phyloP scores from a whole-genome alignment of 2,888 invertebrate species.

The Deilephila elpenor region DNA sequence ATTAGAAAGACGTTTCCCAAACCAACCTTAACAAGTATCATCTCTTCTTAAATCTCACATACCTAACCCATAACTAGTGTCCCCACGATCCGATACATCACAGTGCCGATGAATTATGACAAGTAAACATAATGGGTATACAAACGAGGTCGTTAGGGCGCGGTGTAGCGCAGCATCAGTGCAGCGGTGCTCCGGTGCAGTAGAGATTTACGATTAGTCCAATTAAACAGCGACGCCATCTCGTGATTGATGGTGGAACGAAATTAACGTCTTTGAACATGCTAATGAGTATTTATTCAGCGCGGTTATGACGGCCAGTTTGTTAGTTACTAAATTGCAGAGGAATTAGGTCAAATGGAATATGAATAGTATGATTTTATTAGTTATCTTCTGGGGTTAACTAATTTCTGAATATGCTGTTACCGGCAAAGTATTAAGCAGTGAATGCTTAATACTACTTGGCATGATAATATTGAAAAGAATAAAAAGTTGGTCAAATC shows the following conservation, averaged over 20 bases:
- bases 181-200: not conserved
- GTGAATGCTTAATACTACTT: too few relatives aligned
- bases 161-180: not conserved
- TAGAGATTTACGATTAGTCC: slow-evolving; percentile 58
- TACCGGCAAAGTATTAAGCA: too few relatives aligned
- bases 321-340: slow-evolving; percentile 1
- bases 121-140: slow-evolving; percentile 38
- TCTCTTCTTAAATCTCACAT: not conserved
- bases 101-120: slow-evolving; percentile 34
- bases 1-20: not conserved
- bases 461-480: too few relatives aligned
- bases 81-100: slow-evolving; percentile 39
- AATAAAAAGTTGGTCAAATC: too few relatives aligned
- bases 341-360: not conserved
- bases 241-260: slow-evolving; percentile 56
- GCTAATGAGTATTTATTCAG: slow-evolving; percentile 23
- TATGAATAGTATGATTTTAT: not conserved
- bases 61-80: slow-evolving; percentile 3
- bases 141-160: slow-evolving; percentile 31
- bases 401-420: not conserved
- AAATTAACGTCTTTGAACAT: slow-evolving; percentile 44
- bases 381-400: not conserved
- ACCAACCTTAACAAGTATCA: not conserved
- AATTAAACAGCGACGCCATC: slow-evolving; percentile 58
- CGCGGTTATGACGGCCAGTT: slow-evolving; percentile 41